A percentile compares a stretch with the other conserved stretches of the same genome.
Evolutionary conservation across 2,888 invertebrate species (phyloP).

Genomic region (Eilema griseolum): DNA sequence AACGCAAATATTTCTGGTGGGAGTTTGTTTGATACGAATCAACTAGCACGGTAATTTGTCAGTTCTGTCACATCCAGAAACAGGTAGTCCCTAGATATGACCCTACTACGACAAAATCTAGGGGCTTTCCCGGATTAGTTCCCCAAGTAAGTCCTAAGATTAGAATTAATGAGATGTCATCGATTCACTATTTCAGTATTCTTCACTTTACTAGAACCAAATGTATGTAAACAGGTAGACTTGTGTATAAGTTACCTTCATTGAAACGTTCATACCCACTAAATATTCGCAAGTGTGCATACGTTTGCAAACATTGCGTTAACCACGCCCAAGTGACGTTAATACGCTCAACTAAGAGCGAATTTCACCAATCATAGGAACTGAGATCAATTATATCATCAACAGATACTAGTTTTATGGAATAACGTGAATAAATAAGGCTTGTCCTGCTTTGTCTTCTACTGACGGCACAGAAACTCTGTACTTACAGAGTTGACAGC

Average conservation of each 20-base stretch:
- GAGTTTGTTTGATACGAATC: no score
- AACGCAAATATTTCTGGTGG: no score
- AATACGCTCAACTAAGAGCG: background rate
- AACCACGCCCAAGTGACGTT: background rate
- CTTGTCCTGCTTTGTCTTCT: no score
- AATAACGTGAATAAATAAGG: background rate
- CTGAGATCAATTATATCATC: background rate
- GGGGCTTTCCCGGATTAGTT: no score
- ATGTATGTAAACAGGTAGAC: background rate
- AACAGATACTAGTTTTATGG: background rate
- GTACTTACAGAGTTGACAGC: no score
- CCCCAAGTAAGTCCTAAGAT: no score
- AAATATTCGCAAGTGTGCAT: background rate
- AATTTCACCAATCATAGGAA: background rate
- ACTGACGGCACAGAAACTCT: no score
- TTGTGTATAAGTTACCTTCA: no score
- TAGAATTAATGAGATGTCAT: background rate
- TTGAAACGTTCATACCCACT: background rate
- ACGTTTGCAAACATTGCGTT: background rate
- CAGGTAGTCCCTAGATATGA: no score
- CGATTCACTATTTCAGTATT: background rate
- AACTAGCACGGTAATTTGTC: no score
- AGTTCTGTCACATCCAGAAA: no score
- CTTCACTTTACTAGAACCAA: background rate
- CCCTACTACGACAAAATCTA: no score